Conservation (phyloP, 37 sponge, comb jelly and placozoan species). For the Chondrilla cf. caribensis region DNA sequence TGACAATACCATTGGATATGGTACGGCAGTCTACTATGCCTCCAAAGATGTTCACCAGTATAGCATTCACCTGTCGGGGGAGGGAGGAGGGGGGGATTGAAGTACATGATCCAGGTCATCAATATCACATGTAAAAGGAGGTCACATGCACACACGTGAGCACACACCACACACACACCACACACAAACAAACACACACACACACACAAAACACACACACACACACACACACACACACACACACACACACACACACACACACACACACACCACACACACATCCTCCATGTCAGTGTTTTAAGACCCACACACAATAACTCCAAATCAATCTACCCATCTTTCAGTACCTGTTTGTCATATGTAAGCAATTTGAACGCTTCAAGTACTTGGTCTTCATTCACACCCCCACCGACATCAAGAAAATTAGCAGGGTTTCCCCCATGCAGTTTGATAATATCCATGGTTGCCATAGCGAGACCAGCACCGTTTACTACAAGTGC, state of each 20-base stretch:
- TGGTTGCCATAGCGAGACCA: constrained; percentile 99
- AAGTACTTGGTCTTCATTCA: constrained; percentile 82
- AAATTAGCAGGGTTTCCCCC: constrained; percentile 97
- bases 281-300: too few species aligned
- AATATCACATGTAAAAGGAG: neutral
- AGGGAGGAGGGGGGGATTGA: neutral
- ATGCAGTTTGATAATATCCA: constrained; percentile 97
- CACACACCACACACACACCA: too few species aligned
- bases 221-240: too few species aligned
- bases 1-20: constrained; percentile 91
- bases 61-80: constrained; percentile 82
- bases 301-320: too few species aligned
- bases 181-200: too few species aligned
- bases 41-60: constrained; percentile 97
- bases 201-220: too few species aligned
- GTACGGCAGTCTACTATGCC: constrained; percentile 96
- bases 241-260: too few species aligned
- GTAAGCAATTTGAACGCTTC: constrained; percentile 89
- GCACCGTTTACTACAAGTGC: constrained; percentile 89
- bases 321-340: too few species aligned
- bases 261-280: too few species aligned
- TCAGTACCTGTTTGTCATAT: constrained; percentile 73
- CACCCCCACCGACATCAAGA: constrained; percentile 96
- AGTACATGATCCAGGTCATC: neutral
- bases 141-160: too few species aligned